These are phyloP conservation scores for Ceratosolen fusciceps DNA, from an alignment of 1,140 invertebrate species.

Conservation along the genomic window DNA sequence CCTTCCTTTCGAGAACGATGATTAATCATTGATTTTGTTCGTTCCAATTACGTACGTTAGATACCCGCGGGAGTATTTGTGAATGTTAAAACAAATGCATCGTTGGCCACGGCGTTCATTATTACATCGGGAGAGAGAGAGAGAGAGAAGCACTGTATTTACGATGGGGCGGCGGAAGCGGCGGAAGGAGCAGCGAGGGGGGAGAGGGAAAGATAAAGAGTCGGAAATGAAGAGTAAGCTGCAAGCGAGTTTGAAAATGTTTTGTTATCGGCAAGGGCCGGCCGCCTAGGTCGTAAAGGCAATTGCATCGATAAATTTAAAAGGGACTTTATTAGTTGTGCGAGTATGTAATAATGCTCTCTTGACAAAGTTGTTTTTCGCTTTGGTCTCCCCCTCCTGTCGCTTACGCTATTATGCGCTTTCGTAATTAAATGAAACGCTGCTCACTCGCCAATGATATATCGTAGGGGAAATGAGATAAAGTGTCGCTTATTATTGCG, in stretches of 20 bases:
- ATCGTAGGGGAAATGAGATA: neutral
- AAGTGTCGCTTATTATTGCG: neutral
- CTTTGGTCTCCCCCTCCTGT: neutral
- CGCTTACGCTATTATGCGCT: neutral
- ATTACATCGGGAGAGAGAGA: too few species aligned
- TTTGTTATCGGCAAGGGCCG: neutral
- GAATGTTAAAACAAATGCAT: too few species aligned
- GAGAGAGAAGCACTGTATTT: too few species aligned
- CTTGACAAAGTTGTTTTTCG: too few species aligned
- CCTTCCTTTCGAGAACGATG: too few species aligned
- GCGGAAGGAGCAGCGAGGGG: too few species aligned
- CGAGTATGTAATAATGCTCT: too few species aligned
- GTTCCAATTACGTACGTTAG: too few species aligned
- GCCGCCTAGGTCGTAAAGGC: neutral
- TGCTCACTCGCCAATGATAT: neutral
- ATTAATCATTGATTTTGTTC: too few species aligned
- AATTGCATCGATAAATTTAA: neutral
- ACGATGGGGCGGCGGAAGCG: too few species aligned
- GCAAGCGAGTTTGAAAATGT: neutral
- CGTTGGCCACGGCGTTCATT: too few species aligned
- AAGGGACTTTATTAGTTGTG: constrained; percentile 6
- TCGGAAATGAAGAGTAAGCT: neutral
- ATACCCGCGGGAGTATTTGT: too few species aligned
- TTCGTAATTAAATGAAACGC: constrained; percentile 27
- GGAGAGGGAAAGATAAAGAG: neutral